phyloP scores from a whole-genome alignment of 2,797 vertebrate species.

The Melanotaenia nigrans region DNA sequence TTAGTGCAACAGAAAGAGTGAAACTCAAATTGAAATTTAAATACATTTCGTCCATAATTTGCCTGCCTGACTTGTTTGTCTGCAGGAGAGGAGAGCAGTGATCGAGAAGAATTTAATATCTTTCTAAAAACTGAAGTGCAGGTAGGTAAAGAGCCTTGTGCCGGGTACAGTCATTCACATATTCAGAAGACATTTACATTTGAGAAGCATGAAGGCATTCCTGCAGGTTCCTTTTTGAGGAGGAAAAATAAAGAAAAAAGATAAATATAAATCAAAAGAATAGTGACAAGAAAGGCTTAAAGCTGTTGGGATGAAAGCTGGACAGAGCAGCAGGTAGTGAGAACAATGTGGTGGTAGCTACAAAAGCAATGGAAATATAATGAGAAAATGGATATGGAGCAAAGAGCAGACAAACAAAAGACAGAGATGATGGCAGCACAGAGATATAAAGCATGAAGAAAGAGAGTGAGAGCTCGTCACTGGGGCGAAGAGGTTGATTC shows the following conservation, averaged over 20 bases:
- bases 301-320: slow-evolving; percentile 50
- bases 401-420: slow-evolving; percentile 28
- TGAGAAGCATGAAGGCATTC: slow-evolving; percentile 15
- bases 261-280: slow-evolving; percentile 40
- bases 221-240: slow-evolving; percentile 30
- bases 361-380: slow-evolving; percentile 55
- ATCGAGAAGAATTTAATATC: slow-evolving; percentile 39
- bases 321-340: slow-evolving; percentile 8
- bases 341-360: slow-evolving; percentile 44
- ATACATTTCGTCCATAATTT: slow-evolving; percentile 38
- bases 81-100: neutral
- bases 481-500: slow-evolving; percentile 56
- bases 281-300: slow-evolving; percentile 55
- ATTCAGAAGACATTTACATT: slow-evolving; percentile 44
- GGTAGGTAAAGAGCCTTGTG: slow-evolving; percentile 14
- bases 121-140: slow-evolving; percentile 54
- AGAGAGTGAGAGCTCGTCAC: slow-evolving; percentile 47
- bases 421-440: slow-evolving; percentile 16
- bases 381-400: slow-evolving; percentile 47
- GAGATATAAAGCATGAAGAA: slow-evolving; percentile 30
- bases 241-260: slow-evolving; percentile 10
- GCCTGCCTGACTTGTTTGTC: slow-evolving; percentile 14
- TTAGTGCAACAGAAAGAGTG: slow-evolving; percentile 34
- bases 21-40: slow-evolving; percentile 57
- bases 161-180: slow-evolving; percentile 3